Evolutionary conservation across 2,797 vertebrate genomes (phyloP).

Genomic region (Aythya fuligula): DNA sequence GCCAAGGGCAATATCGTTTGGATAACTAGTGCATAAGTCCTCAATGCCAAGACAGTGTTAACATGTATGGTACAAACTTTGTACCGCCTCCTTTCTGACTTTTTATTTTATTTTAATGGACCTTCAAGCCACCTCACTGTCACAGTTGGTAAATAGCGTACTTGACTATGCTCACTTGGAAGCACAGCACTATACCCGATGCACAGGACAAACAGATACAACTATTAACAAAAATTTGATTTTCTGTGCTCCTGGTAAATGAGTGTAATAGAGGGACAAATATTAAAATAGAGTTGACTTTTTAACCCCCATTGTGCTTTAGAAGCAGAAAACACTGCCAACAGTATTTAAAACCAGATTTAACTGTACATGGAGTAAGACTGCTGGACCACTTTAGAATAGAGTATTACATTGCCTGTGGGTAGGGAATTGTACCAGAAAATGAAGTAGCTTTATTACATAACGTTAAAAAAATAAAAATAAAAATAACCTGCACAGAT

Average conservation of each 20-base stretch:
- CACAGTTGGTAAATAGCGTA: background rate
- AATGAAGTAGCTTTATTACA: background rate
- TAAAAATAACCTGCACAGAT: background rate
- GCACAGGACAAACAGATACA: background rate
- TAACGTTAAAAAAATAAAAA: background rate
- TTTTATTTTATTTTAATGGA: background rate
- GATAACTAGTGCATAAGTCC: background rate
- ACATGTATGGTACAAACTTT: background rate
- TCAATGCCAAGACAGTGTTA: background rate
- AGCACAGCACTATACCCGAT: background rate
- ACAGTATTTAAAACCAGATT: background rate
- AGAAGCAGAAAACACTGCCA: background rate
- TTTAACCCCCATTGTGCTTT: background rate
- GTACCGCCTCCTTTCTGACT: background rate
- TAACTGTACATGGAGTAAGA: background rate
- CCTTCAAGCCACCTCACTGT: background rate
- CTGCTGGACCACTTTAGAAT: background rate
- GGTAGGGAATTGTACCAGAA: conserved; percentile 24
- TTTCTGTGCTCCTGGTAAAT: background rate
- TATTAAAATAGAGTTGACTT: background rate
- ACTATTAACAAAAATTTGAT: background rate
- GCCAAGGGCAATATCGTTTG: background rate
- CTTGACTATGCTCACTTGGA: background rate
- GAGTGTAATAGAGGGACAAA: background rate
- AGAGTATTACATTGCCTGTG: conserved; percentile 6